Base-by-base conservation (phyloP, 2,888 invertebrate genomes). In the Callosobruchus maculatus region DNA sequence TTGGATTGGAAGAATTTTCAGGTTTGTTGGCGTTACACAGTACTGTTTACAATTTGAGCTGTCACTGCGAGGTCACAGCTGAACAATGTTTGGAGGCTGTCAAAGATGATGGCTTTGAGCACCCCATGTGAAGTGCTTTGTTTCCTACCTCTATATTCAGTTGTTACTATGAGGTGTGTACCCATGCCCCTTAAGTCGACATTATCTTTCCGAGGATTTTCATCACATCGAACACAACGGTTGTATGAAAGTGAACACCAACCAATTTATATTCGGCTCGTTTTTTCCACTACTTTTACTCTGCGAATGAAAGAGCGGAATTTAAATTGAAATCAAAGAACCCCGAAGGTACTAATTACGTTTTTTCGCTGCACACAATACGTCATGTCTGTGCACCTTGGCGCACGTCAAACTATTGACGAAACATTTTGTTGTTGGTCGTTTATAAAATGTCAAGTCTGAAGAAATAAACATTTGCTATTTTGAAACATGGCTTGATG, bases 231-330 rank as follows among this genome's bases (percentile, higher is more conserved):
- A 49, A 49, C 49, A 18, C 49, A 49, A 49, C 49, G 49, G 49
- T 72, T 71, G 67, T 74, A 74, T 71, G 71, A 74, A 74, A 71
- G 74, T 74, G 71, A 74, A 31, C 69, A 70, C 22, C 67, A 20
- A 21, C 72, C 72, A 70, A 74, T 74, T 74, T 74, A 30, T 72
- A 74, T 74, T 74, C 74, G 31, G 70, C 67, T 30, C 74, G 31
- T 72, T 72, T 74, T 74, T 74, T 72, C 20, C 21, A 20, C 70
- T 69, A 72, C 74, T 74, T 74, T 74, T 74, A 74, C 74, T 74
- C 21, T 69, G 67, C 21, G 67, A 70, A 71, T 72, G 70, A 71
- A 71, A 74, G 72, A 70, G 71, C 31, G 74, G 74, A 74, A 74
- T 72, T 22, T 20, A 72, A 69, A 21, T 72, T 22, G 22, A 72